Conservation (phyloP, 2,888 invertebrate genomes). For the Cacoxenus indagator region DNA sequence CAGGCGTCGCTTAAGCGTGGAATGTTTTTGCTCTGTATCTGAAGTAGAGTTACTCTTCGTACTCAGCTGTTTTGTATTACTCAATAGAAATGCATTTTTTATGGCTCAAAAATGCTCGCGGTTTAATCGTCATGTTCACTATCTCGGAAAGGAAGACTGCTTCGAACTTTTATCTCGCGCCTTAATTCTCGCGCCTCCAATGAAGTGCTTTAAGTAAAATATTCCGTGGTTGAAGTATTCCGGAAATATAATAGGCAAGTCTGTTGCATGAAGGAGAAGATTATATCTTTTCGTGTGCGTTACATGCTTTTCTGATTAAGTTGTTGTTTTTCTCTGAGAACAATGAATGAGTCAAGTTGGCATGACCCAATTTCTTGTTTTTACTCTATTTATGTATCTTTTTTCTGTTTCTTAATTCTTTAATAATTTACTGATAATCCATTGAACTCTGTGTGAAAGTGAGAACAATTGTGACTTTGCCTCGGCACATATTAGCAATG, state of each 20-base stretch:
- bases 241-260: slow-evolving; percentile 49
- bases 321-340: neutral
- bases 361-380: slow-evolving; percentile 14
- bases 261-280: neutral
- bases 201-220: neutral
- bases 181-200: neutral
- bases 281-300: neutral
- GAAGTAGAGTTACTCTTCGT: neutral
- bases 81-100: neutral
- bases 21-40: neutral
- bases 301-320: neutral
- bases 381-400: neutral
- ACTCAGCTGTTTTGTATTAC: neutral
- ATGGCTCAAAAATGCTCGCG: neutral
- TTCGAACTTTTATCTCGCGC: slow-evolving; percentile 20
- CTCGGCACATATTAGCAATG: no score
- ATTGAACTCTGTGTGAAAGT: no score
- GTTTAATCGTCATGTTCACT: slow-evolving; percentile 5
- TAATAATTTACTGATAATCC: neutral
- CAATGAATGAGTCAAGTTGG: neutral
- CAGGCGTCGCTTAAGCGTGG: neutral
- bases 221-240: slow-evolving; percentile 34
- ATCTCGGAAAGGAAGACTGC: slow-evolving; percentile 40
- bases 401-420: neutral
- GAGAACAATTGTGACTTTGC: no score